Base-by-base conservation (phyloP, 2,888 invertebrate species). In the Bruchidius siliquastri region DNA sequence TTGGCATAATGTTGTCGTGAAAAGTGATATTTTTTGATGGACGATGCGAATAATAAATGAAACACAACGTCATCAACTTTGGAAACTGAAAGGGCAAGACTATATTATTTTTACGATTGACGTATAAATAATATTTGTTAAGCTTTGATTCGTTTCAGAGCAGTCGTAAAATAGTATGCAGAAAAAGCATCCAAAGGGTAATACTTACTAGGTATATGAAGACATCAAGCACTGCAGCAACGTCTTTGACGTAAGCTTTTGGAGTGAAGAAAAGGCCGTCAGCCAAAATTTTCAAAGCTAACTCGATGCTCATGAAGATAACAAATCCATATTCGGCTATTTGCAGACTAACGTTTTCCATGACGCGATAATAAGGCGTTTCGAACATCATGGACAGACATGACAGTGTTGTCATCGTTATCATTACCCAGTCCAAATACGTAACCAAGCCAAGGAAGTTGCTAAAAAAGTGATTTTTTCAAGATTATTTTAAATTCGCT, bases 301-400 rank as follows among this genome's bases (percentile, higher is more conserved):
- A 87, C 87, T 99, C 99, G 66, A 99, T 89, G 81, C 98, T 98
- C 99, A 99, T 99, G 81, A 96, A 96, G 72, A 98, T 92, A 0
- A 99, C 99, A 87, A 99, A 99, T 22, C 96, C 93, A 84, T 98
- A 99, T 87, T 99, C 99, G 0, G 97, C 97, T 72, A 97, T 92
- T 90, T 97, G 97, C 69, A 98, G 87, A 22, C 94, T 93, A n/a
- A 94, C 93, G 79, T 96, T 94, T 83, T 98, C 95, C 95, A 97
- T 97, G 21, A 99, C 95, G 75, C 99, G 91, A 83, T 93, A 93
- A 73, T 92, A 91, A 0, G 99, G 98, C 0, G 97, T 98, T 88
- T 99, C 99, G 84, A 98, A 97, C 94, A 99, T 97, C 99, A 99
- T 99, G 0, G 99, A 99, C 72, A 97, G 91, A 85, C 99, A 99